Conservation (phyloP, 2,888 invertebrate species). For the Rhaphigaster nebulosa region DNA sequence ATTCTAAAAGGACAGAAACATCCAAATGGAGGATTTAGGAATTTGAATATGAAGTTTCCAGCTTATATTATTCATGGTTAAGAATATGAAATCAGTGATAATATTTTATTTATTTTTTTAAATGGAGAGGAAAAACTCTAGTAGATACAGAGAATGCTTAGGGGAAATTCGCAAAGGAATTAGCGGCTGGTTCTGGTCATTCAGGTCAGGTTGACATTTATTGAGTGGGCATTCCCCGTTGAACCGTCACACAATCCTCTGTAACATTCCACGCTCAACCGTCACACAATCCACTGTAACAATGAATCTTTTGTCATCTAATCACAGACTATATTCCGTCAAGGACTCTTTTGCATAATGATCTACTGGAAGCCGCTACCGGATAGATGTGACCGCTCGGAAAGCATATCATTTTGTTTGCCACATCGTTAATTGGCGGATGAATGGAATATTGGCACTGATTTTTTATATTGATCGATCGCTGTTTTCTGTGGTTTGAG, state of each 20-base stretch:
- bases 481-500: too few relatives aligned
- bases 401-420: not conserved
- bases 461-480: not conserved
- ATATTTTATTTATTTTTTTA: too few relatives aligned
- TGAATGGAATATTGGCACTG: not conserved
- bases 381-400: not conserved
- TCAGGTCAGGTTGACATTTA: not conserved
- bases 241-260: not conserved
- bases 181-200: not conserved
- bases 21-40: not conserved
- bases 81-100: too few relatives aligned
- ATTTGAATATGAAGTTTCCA: not conserved
- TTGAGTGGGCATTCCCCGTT: not conserved
- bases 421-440: not conserved
- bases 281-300: not conserved
- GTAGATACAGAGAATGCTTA: not conserved
- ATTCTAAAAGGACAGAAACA: too few relatives aligned
- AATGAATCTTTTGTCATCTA: conserved; percentile 22
- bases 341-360: not conserved
- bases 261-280: not conserved
- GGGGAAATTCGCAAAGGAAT: not conserved
- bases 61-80: not conserved
- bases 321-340: not conserved
- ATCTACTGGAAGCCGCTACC: not conserved
- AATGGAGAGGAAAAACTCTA: too few relatives aligned